Percentiles rank a stretch among this genome's conserved stretches.
phyloP scores from a whole-genome alignment of 2,888 invertebrate species.

The Ganaspis brasiliensis region DNA sequence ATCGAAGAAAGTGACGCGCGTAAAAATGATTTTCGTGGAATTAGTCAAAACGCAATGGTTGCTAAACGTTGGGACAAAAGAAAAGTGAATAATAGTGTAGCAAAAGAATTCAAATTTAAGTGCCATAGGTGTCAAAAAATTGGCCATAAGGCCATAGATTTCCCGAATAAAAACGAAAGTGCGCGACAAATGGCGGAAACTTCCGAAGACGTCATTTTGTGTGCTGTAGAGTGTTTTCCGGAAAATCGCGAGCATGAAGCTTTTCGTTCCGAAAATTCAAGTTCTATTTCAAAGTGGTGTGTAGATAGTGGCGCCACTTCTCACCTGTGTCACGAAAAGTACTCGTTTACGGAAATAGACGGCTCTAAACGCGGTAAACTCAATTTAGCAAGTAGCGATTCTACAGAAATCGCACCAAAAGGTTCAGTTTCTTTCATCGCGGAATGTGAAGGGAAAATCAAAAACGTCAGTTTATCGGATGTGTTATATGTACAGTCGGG shows the following conservation, averaged over 20 bases:
- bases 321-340: not conserved
- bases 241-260: not conserved
- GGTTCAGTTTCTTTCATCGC: no score
- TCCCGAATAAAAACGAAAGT: not conserved
- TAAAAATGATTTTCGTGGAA: not conserved
- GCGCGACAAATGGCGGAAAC: not conserved
- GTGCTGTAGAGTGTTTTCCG: not conserved
- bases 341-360: not conserved
- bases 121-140: conserved; percentile 35
- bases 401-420: not conserved
- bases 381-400: not conserved
- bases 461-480: no score
- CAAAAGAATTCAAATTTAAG: not conserved
- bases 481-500: no score
- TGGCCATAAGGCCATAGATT: conserved; percentile 21
- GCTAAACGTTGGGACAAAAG: no score
- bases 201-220: not conserved
- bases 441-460: no score
- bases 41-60: not conserved
- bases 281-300: not conserved
- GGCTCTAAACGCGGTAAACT: not conserved
- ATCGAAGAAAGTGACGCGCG: conserved; percentile 4
- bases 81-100: not conserved
- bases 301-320: conserved; percentile 24
- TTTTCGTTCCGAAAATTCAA: no score